phyloP scores from a whole-genome alignment of 2,113 vertebrate genomes.

The Cyanistes caeruleus region DNA sequence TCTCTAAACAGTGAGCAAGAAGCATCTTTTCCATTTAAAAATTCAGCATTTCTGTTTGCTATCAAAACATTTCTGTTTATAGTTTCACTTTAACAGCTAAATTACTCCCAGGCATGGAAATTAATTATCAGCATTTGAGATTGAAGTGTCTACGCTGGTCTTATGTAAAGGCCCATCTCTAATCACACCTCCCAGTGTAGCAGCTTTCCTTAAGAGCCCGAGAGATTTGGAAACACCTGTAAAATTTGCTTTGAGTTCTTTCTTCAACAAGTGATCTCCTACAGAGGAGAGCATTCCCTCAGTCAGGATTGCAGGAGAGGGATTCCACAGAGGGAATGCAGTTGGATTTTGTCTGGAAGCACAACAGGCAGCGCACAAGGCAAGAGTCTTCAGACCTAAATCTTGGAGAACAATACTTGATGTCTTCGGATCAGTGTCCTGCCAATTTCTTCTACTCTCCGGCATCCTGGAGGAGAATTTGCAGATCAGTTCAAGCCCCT shows the following conservation, averaged over 20 bases:
- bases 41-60: conserved; percentile 55
- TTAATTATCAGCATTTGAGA: conserved; percentile 37
- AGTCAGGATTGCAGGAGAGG: neutral
- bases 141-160: conserved; percentile 10
- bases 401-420: conserved; percentile 67
- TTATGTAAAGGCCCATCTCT: conserved; percentile 6
- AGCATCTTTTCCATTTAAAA: conserved; percentile 53
- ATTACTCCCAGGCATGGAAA: conserved; percentile 61
- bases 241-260: neutral
- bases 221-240: neutral
- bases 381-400: conserved; percentile 71
- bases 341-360: conserved; percentile 52
- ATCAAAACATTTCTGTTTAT: conserved; percentile 61
- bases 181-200: neutral
- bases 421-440: conserved; percentile 76
- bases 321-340: neutral
- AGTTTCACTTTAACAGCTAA: conserved; percentile 65
- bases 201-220: neutral
- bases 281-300: neutral
- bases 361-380: conserved; percentile 18
- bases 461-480: conserved; percentile 73
- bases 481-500: conserved; percentile 22
- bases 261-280: neutral
- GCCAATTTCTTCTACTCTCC: conserved; percentile 76
- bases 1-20: conserved; percentile 50